Evolutionary conservation across 2,113 vertebrate species (phyloP).

Genomic region (Lamprotornis superbus): DNA sequence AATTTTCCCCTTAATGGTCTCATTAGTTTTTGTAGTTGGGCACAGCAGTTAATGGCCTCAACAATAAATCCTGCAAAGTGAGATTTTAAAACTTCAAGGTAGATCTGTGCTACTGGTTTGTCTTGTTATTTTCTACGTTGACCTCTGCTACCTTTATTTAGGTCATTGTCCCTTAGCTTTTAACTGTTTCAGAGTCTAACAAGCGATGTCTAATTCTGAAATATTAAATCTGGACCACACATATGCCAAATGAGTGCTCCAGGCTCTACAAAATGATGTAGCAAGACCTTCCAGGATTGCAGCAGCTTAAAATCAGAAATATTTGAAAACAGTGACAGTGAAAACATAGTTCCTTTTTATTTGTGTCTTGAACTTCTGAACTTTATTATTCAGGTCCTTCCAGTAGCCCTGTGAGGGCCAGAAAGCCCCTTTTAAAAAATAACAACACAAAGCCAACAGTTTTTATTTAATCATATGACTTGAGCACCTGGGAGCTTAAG

Average conservation of each 20-base stretch:
- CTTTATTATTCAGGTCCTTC: neutral
- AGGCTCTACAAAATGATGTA: neutral
- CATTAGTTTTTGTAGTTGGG: constrained; percentile 65
- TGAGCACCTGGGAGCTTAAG: neutral
- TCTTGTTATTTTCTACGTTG: constrained; percentile 35
- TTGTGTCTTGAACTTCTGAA: neutral
- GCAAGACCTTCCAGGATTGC: neutral
- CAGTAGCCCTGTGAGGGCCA: neutral
- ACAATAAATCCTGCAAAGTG: constrained; percentile 55
- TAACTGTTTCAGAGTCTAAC: neutral
- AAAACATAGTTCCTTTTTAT: neutral
- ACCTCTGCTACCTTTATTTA: constrained; percentile 25
- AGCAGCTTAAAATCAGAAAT: neutral
- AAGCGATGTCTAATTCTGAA: neutral
- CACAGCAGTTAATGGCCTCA: constrained; percentile 62
- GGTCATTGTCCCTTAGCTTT: constrained; percentile 8
- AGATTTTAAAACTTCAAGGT: constrained; percentile 40
- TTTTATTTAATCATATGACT: neutral
- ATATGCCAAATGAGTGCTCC: neutral
- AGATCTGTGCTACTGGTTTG: constrained; percentile 28
- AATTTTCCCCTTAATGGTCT: constrained; percentile 66
- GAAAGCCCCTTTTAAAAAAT: neutral
- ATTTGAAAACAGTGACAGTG: neutral
- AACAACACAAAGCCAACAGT: neutral
- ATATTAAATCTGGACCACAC: neutral